Evolutionary conservation across 2,113 vertebrate genomes (phyloP).

Genomic region (Riparia riparia): DNA sequence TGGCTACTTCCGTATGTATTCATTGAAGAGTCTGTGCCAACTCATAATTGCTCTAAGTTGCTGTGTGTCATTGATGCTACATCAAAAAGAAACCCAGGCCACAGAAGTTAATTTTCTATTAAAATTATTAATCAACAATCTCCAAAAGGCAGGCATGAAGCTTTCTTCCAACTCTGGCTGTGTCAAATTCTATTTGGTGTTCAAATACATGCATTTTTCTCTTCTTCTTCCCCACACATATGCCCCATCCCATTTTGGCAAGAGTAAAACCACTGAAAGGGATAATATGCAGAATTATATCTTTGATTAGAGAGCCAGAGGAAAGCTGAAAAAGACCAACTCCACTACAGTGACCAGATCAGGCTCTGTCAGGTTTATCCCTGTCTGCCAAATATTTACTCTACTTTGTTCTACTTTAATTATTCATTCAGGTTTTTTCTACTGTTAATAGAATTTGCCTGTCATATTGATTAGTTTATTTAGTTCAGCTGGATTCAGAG

Average conservation of each 20-base stretch:
- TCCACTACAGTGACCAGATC: not conserved
- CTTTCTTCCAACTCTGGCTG: not conserved
- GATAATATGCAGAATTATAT: not conserved
- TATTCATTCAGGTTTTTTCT: not conserved
- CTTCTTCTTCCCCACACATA: not conserved
- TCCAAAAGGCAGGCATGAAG: not conserved
- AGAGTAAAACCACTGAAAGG: not conserved
- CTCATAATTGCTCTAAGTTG: not conserved
- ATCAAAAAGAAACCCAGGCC: not conserved
- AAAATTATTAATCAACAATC: slow-evolving; percentile 20
- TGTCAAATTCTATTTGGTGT: not conserved
- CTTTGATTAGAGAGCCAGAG: not conserved
- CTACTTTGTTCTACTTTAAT: not conserved
- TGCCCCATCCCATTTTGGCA: not conserved
- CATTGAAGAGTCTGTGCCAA: not conserved
- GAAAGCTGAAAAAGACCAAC: not conserved
- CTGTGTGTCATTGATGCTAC: not conserved
- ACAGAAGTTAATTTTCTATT: not conserved
- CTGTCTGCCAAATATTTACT: slow-evolving; percentile 40
- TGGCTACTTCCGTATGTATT: not conserved
- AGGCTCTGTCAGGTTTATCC: not conserved
- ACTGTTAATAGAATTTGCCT: slow-evolving; percentile 47
- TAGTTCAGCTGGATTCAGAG: slow-evolving; percentile 37
- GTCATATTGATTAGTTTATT: slow-evolving; percentile 58
- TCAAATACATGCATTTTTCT: not conserved